Conservation (phyloP, 2,888 invertebrate species). For the Erpobdella octoculata region DNA sequence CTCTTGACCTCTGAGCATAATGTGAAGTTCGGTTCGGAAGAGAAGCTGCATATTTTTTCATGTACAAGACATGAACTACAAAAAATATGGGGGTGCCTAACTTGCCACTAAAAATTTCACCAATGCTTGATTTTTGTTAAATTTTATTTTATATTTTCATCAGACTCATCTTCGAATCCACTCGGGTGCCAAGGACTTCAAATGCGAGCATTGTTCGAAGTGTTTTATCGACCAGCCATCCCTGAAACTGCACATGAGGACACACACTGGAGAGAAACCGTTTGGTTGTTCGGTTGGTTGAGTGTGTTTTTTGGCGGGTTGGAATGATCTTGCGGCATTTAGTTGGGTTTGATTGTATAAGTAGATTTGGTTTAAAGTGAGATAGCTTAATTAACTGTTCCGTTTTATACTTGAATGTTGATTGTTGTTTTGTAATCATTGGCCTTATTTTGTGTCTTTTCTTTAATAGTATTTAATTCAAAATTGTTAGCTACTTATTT, state of each 20-base stretch:
- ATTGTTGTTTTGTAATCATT: neutral
- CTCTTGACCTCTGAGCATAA: neutral
- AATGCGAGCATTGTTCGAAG: slow-evolving; percentile 28
- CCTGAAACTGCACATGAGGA: slow-evolving; percentile 30
- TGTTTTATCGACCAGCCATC: slow-evolving; percentile 30
- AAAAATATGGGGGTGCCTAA: too few species aligned
- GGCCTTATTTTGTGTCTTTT: neutral
- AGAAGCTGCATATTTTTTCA: too few species aligned
- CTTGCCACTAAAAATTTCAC: too few species aligned
- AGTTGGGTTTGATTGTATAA: too few species aligned
- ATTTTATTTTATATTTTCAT: too few species aligned
- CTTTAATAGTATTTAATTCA: neutral
- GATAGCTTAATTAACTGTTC: neutral
- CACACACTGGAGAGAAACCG: slow-evolving; percentile 31
- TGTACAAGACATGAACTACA: too few species aligned
- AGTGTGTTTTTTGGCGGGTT: neutral
- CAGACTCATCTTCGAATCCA: slow-evolving; percentile 31
- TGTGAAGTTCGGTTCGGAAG: neutral
- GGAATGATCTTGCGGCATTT: too few species aligned
- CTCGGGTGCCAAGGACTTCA: slow-evolving; percentile 25
- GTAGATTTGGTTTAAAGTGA: neutral
- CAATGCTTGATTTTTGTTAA: too few species aligned
- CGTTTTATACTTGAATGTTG: neutral
- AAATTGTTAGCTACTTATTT: neutral
- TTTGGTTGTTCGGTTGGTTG: slow-evolving; percentile 21